phyloP scores from a whole-genome alignment of 2,797 vertebrate genomes.

The Labroides dimidiatus region DNA sequence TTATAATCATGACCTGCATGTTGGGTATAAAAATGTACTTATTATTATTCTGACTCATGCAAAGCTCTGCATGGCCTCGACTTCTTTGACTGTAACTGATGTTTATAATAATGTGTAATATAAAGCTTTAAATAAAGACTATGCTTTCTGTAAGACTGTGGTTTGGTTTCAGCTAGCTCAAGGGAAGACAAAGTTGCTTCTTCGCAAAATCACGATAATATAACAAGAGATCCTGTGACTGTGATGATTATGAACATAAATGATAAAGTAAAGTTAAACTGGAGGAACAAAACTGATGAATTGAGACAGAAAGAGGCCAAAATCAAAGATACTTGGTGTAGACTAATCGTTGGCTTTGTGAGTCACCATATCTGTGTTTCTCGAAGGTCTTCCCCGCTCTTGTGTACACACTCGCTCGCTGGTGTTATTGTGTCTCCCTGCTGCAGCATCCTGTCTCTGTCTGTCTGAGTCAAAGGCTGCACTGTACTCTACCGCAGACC shows the following conservation, averaged over 20 bases:
- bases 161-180: constrained; percentile 27
- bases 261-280: too few relatives aligned
- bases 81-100: constrained; percentile 61
- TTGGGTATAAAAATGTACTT: constrained; percentile 64
- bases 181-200: neutral
- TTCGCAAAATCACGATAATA: neutral
- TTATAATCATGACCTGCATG: constrained; percentile 65
- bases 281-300: neutral
- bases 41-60: constrained; percentile 60
- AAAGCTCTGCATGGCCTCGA: constrained; percentile 72
- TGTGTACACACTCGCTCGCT: constrained; percentile 30
- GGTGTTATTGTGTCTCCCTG: constrained; percentile 52
- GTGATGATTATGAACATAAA: constrained; percentile 20
- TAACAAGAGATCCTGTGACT: constrained; percentile 1
- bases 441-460: constrained; percentile 33
- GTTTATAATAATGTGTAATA: constrained; percentile 71
- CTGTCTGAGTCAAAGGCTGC: constrained; percentile 70
- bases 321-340: neutral
- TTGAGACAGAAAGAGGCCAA: constrained; percentile 2
- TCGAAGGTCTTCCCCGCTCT: constrained; percentile 46
- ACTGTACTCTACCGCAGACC: constrained; percentile 70
- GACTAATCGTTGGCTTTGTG: constrained; percentile 43
- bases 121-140: constrained; percentile 78
- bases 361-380: constrained; percentile 44
- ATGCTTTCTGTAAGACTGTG: constrained; percentile 59